These are phyloP conservation scores for Cercocebus atys DNA, from an alignment of 2,113 vertebrate species.

Conservation along the genomic window DNA sequence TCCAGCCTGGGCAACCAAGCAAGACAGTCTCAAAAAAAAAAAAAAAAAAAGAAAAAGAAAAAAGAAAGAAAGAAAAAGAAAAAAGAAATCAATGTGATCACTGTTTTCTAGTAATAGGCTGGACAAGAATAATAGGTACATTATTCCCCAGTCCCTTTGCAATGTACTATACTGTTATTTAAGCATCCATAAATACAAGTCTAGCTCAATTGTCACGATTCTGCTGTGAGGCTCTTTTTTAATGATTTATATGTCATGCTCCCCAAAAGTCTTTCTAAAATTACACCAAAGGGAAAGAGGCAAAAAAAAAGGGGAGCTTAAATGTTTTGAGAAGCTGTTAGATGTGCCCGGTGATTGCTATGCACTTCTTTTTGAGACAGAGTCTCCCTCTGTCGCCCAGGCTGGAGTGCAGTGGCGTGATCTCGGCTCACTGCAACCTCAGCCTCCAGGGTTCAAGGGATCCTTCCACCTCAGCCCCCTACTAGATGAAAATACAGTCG, in stretches of 20 bases:
- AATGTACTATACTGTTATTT: background rate
- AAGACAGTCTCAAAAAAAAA: no score
- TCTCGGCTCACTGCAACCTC: no score
- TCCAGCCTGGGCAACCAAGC: no score
- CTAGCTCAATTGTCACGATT: background rate
- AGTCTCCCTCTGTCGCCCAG: no score
- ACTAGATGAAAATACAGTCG: no score
- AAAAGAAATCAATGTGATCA: background rate
- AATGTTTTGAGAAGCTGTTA: background rate
- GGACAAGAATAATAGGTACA: background rate
- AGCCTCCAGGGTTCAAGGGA: no score
- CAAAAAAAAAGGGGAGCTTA: background rate
- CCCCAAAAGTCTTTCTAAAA: background rate
- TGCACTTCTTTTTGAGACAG: background rate
- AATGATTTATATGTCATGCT: background rate
- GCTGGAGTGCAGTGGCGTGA: no score
- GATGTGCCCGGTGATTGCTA: background rate
- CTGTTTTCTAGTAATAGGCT: background rate
- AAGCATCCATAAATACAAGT: background rate
- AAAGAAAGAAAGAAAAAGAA: no score
- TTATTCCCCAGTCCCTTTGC: background rate
- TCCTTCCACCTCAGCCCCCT: no score
- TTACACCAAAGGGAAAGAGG: background rate
- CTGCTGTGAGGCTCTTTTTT: background rate
- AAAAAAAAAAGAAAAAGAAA: accelerated